Conservation (phyloP, 1,140 invertebrate genomes). For the Araneus ventricosus region DNA sequence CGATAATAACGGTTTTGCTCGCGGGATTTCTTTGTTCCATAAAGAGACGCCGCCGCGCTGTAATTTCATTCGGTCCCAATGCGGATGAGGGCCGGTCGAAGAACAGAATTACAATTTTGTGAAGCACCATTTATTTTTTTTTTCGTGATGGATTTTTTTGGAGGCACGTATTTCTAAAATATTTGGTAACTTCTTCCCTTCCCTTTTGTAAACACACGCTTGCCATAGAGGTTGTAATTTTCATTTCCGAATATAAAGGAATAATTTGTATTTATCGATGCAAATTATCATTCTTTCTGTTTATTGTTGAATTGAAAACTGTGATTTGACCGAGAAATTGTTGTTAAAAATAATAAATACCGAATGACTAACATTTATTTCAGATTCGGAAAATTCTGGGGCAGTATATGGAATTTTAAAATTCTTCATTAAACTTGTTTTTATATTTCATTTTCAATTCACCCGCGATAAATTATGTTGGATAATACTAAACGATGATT, state of each 20-base stretch:
- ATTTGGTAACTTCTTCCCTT: not conserved
- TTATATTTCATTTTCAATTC: no score
- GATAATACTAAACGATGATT: no score
- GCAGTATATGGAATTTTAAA: no score
- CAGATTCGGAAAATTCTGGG: no score
- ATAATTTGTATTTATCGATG: constrained; percentile 23
- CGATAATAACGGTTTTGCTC: constrained; percentile 55
- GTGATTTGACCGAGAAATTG: not conserved
- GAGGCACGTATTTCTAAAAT: not conserved
- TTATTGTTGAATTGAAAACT: not conserved
- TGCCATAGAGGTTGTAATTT: not conserved
- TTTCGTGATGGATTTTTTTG: not conserved
- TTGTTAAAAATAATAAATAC: no score
- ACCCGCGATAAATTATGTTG: no score
- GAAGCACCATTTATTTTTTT: not conserved
- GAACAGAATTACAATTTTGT: constrained; percentile 37
- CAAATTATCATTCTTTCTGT: not conserved
- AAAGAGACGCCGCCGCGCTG: constrained; percentile 18
- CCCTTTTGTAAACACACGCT: not conserved
- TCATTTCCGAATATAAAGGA: not conserved
- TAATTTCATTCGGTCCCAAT: constrained; percentile 39
- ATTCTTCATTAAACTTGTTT: no score
- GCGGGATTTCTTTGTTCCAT: constrained; percentile 58
- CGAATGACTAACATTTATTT: no score
- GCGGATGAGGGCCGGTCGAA: not conserved